Evolutionary conservation across 2,797 vertebrate genomes (phyloP).

Genomic region (Arnoldichthys spilopterus): DNA sequence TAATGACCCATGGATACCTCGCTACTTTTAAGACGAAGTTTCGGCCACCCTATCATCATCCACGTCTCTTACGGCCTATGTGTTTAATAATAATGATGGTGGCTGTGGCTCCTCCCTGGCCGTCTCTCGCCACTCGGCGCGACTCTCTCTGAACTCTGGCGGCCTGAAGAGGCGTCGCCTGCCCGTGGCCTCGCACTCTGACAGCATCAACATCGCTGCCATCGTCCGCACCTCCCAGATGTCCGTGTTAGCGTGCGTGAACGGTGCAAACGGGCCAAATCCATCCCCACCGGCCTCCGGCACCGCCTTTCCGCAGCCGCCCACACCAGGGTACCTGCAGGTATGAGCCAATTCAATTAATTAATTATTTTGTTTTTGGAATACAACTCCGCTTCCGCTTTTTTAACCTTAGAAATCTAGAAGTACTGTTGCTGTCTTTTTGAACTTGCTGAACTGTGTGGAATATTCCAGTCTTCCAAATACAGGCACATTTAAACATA

Average conservation of each 20-base stretch:
- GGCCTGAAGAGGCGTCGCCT: constrained; percentile 89
- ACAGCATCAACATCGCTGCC: constrained; percentile 85
- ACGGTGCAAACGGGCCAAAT: constrained; percentile 81
- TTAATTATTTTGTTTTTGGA: not conserved
- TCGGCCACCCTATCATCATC: constrained; percentile 62
- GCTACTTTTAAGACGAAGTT: constrained; percentile 18
- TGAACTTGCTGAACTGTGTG: not conserved
- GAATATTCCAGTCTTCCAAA: too few species aligned
- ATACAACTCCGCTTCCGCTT: not conserved
- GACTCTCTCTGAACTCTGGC: constrained; percentile 75
- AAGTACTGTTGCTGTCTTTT: not conserved
- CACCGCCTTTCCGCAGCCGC: constrained; percentile 70
- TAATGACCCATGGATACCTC: not conserved
- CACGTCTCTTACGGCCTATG: constrained; percentile 83
- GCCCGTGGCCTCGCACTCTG: constrained; percentile 64
- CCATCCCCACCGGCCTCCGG: constrained; percentile 75
- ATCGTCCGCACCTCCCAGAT: constrained; percentile 90
- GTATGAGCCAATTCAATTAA: constrained; percentile 3
- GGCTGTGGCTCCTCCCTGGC: constrained; percentile 86
- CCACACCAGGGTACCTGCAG: constrained; percentile 2
- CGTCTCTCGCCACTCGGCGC: constrained; percentile 83
- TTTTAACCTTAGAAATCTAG: not conserved
- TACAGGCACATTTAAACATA: too few species aligned
- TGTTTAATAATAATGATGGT: constrained; percentile 92
- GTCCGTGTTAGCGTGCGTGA: constrained; percentile 87